Conservation (phyloP, 2,797 vertebrate species). For the Myioborus melanocephalus region DNA sequence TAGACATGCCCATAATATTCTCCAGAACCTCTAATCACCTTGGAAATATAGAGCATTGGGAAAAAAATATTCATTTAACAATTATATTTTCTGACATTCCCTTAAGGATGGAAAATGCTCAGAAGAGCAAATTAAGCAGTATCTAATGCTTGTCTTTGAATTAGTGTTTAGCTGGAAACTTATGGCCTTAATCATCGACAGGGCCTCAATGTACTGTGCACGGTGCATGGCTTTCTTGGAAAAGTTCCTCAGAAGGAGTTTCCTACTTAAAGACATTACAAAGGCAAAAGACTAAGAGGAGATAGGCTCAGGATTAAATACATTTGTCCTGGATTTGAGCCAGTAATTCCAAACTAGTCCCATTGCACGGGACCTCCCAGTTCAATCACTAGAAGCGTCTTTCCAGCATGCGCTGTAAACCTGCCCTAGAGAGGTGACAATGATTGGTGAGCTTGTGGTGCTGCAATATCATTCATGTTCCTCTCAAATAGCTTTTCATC, state of each 20-base stretch:
- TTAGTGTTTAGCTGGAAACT: background rate
- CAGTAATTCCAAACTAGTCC: background rate
- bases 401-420: background rate
- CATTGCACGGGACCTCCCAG: background rate
- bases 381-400: background rate
- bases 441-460: background rate
- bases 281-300: background rate
- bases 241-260: background rate
- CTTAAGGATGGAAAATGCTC: background rate
- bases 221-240: accelerated
- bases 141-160: background rate
- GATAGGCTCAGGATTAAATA: background rate
- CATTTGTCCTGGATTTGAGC: background rate
- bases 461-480: background rate
- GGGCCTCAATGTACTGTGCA: background rate
- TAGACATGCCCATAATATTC: background rate
- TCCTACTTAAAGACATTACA: background rate
- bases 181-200: background rate
- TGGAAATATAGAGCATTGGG: background rate
- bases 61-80: background rate
- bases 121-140: background rate
- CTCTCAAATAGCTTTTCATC: background rate
- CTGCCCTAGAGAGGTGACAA: background rate
- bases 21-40: background rate
- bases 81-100: background rate